phyloP scores from a whole-genome alignment of 2,113 vertebrate genomes.

The Seriola aureovittata region DNA sequence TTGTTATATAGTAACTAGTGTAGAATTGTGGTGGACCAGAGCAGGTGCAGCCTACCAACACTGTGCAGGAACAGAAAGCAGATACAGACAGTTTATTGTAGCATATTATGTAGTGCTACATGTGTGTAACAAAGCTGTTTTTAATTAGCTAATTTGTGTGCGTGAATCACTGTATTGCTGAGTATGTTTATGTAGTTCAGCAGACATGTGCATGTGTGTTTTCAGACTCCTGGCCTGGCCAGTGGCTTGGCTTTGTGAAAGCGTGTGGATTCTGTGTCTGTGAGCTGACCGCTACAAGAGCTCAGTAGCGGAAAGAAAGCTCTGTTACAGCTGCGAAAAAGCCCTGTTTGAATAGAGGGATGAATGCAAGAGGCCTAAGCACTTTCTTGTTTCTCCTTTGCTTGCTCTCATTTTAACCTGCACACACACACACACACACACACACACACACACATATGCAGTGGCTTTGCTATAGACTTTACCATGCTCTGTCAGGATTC shows the following conservation, averaged over 20 bases:
- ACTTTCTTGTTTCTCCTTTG: slow-evolving; percentile 22
- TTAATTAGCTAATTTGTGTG: not conserved
- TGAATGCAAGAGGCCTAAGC: slow-evolving; percentile 51
- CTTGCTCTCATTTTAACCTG: slow-evolving; percentile 10
- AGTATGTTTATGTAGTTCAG: slow-evolving; percentile 2
- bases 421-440: not conserved
- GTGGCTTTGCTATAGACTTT: slow-evolving; percentile 8
- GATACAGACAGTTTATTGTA: not conserved
- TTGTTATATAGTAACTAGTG: not conserved
- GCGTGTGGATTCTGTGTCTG: slow-evolving; percentile 72
- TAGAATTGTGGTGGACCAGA: not conserved
- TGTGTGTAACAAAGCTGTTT: not conserved
- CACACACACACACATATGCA: not conserved
- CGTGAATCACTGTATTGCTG: not conserved
- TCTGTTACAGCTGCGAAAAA: slow-evolving; percentile 69
- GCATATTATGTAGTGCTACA: not conserved
- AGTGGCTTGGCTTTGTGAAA: slow-evolving; percentile 56
- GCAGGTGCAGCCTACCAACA: slow-evolving; percentile 30
- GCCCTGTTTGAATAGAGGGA: slow-evolving; percentile 45
- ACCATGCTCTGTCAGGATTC: not conserved
- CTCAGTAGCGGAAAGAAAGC: slow-evolving; percentile 67
- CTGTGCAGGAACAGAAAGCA: not conserved
- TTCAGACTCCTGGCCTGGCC: slow-evolving; percentile 30
- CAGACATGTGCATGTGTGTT: not conserved
- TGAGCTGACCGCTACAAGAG: slow-evolving; percentile 68